These are phyloP conservation scores for Tribolium castaneum DNA, from an alignment of 1,140 invertebrate species.

Conservation along the genomic window DNA sequence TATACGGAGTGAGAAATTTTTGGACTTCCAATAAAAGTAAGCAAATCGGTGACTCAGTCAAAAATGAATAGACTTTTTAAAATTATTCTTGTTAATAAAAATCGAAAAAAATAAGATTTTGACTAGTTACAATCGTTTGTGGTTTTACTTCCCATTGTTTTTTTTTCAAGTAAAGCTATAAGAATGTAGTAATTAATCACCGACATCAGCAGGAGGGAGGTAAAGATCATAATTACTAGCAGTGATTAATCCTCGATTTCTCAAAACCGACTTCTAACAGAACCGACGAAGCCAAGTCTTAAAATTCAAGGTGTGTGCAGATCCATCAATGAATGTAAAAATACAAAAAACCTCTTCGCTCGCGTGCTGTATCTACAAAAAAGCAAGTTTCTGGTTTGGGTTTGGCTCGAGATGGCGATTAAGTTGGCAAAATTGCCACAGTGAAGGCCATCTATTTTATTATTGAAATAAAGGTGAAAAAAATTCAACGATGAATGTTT, in stretches of 20 bases:
- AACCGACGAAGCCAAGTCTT: background rate
- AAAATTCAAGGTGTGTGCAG: conserved; percentile 24
- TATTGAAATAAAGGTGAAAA: conserved; percentile 37
- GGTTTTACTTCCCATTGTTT: too few species aligned
- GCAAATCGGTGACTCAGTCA: too few species aligned
- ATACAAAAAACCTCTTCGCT: background rate
- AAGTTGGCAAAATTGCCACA: conserved; percentile 27
- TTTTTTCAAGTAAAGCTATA: too few species aligned
- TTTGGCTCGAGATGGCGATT: conserved; percentile 39
- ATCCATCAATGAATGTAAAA: conserved; percentile 41
- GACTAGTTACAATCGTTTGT: too few species aligned
- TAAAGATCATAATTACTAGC: conserved; percentile 18
- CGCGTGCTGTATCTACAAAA: conserved; percentile 39
- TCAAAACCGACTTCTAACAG: background rate
- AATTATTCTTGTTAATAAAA: too few species aligned
- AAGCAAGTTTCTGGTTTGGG: conserved; percentile 38
- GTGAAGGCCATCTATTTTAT: conserved; percentile 40
- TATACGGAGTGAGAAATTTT: too few species aligned
- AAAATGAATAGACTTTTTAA: too few species aligned
- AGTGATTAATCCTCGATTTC: conserved; percentile 39
- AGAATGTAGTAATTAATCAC: conserved; percentile 29
- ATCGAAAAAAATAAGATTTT: too few species aligned
- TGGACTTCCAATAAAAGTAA: too few species aligned
- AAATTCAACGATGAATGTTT: conserved; percentile 39
- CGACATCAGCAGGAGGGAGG: conserved; percentile 23